A percentile compares a stretch with the other conserved stretches of the same genome.
Conservation (phyloP, 2,888 invertebrate genomes). For the Cheilosia soror region DNA sequence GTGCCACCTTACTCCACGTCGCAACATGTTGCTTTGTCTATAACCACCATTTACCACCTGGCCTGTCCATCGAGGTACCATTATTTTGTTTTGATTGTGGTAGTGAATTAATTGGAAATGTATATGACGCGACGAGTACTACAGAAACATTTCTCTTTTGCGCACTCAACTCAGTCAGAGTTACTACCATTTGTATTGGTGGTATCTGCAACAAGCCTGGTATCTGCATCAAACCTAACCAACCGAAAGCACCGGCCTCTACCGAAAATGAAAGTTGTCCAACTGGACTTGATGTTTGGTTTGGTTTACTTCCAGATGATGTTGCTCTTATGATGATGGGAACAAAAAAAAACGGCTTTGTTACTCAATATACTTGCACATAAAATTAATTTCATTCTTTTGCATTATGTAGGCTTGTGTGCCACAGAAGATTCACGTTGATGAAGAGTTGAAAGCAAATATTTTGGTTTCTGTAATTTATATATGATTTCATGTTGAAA, state of each 20-base stretch:
- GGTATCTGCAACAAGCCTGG: conserved; percentile 42
- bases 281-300: conserved; percentile 51
- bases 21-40: conserved; percentile 62
- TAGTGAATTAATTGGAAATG: background rate
- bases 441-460: background rate
- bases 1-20: conserved; percentile 68
- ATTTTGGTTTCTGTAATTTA: conserved; percentile 10
- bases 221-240: conserved; percentile 4
- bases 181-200: conserved; percentile 22
- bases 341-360: conserved; percentile 46
- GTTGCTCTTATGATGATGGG: conserved; percentile 23
- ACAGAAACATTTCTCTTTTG: conserved; percentile 32
- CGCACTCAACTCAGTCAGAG: conserved; percentile 28
- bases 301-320: conserved; percentile 54
- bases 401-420: background rate
- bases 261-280: conserved; percentile 73
- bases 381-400: conserved; percentile 49
- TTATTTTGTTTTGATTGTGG: background rate
- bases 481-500: conserved; percentile 60
- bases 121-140: conserved; percentile 20
- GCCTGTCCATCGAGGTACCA: background rate
- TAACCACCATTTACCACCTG: conserved; percentile 25
- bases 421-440: background rate
- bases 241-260: conserved; percentile 46
- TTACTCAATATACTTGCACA: conserved; percentile 58